phyloP scores from a whole-genome alignment of 1,140 invertebrate species.

The Leguminivora glycinivorella region DNA sequence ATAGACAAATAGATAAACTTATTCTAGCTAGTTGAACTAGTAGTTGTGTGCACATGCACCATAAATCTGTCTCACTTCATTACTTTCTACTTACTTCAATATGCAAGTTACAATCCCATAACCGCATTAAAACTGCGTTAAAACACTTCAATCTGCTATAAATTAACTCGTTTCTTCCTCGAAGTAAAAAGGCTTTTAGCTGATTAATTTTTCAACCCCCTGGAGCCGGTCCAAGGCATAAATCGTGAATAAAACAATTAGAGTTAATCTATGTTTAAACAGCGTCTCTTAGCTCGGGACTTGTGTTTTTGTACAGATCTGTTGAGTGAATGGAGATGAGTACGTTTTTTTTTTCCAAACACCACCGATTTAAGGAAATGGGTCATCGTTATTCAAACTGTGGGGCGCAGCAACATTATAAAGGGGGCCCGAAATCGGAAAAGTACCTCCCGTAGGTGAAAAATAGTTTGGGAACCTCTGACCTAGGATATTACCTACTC shows the following conservation, averaged over 20 bases:
- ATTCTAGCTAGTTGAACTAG: not conserved
- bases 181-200: constrained; percentile 28
- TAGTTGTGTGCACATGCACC: not conserved
- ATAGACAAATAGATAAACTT: no score
- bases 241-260: constrained; percentile 28
- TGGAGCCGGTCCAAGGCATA: constrained; percentile 25
- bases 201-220: constrained; percentile 30
- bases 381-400: no score
- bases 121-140: constrained; percentile 7
- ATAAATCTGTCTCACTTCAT: no score
- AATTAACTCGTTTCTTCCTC: constrained; percentile 28
- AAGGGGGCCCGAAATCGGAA: no score
- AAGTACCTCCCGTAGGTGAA: no score
- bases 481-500: no score
- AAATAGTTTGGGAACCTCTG: no score
- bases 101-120: not conserved
- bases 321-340: not conserved
- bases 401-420: no score
- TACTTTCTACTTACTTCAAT: no score
- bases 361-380: no score
- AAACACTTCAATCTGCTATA: constrained; percentile 10
- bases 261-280: constrained; percentile 30
- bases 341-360: not conserved
- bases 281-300: constrained; percentile 3
- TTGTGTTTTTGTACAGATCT: constrained; percentile 4